Conservation (phyloP, 2,113 vertebrate genomes). For the Serinus canaria region DNA sequence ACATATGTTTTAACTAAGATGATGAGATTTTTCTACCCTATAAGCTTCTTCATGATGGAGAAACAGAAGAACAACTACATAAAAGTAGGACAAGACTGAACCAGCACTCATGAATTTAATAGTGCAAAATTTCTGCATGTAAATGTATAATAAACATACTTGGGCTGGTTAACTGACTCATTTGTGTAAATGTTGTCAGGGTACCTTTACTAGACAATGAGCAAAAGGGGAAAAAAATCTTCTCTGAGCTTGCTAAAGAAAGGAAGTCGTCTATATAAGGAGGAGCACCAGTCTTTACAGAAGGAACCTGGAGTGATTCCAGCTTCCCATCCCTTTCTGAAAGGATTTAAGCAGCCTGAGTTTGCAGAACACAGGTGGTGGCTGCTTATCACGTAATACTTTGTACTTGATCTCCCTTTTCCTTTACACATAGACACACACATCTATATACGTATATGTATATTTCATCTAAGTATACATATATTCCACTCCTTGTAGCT, state of each 20-base stretch:
- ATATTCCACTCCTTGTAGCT: not conserved
- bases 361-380: constrained; percentile 5
- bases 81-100: not conserved
- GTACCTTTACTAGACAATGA: not conserved
- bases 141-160: not conserved
- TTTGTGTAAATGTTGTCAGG: not conserved
- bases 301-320: not conserved
- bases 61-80: not conserved
- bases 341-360: not conserved
- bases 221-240: not conserved
- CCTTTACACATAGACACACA: not conserved
- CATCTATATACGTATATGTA: not conserved
- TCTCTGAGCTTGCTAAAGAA: not conserved
- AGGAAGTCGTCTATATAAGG: not conserved
- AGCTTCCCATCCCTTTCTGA: not conserved
- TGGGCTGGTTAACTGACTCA: not conserved
- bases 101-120: not conserved
- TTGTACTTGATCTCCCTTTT: not conserved
- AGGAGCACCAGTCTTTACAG: not conserved
- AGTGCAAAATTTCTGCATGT: not conserved
- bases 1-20: not conserved
- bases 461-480: not conserved
- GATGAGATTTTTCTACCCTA: not conserved
- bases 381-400: not conserved
- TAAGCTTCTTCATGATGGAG: not conserved